Percentiles rank a stretch among this genome's conserved stretches.
Conservation (phyloP, 2,113 vertebrate genomes). For the Bufo gargarizans region DNA sequence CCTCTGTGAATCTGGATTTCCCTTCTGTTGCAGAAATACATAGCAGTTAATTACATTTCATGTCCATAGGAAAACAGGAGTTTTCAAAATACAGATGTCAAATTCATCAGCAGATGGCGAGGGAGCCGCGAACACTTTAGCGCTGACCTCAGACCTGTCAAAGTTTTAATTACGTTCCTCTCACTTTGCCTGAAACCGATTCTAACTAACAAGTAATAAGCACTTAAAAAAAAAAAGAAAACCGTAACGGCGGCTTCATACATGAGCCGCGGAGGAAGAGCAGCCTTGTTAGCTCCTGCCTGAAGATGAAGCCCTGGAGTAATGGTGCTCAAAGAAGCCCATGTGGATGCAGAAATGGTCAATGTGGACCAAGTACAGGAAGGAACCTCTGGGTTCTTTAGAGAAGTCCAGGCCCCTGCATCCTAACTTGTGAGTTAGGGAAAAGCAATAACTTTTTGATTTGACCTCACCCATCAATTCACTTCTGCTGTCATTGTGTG, state of each 20-base stretch:
- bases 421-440: no score
- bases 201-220: conserved; percentile 6
- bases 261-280: neutral
- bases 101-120: conserved; percentile 52
- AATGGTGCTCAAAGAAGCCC: no score
- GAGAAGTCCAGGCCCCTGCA: no score
- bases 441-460: no score
- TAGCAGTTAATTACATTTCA: conserved; percentile 58
- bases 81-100: conserved; percentile 53
- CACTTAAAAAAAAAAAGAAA: neutral
- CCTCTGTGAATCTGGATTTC: neutral
- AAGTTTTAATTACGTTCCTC: conserved; percentile 54
- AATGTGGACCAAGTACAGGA: no score
- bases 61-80: conserved; percentile 53
- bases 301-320: neutral
- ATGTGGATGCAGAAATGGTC: no score
- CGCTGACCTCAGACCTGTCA: conserved; percentile 56
- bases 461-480: no score
- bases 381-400: no score
- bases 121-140: conserved; percentile 49
- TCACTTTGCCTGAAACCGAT: neutral
- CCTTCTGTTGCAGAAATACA: conserved; percentile 37
- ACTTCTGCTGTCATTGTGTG: no score
- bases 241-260: neutral
- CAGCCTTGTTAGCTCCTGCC: neutral